Percentiles rank a stretch among this genome's conserved stretches.
phyloP scores from a whole-genome alignment of 2,113 vertebrate genomes.

The Siphamia tubifer region DNA sequence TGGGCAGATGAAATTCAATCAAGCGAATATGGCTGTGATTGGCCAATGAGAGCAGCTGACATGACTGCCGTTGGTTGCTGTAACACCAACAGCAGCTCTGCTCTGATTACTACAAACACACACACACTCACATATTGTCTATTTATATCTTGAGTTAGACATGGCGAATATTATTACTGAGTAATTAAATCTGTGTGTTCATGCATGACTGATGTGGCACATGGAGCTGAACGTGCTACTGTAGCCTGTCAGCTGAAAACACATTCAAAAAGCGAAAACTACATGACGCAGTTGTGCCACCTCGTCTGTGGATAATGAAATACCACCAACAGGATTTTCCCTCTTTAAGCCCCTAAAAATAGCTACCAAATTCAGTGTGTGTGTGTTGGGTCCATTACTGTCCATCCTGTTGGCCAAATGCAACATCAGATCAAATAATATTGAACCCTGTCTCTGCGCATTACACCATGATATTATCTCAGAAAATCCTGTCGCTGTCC shows the following conservation, averaged over 20 bases:
- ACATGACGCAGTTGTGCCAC: conserved; percentile 53
- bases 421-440: neutral
- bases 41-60: conserved; percentile 17
- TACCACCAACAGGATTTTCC: conserved; percentile 49
- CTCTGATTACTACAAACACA: conserved; percentile 37
- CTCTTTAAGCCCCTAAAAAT: conserved; percentile 50
- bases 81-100: conserved; percentile 21
- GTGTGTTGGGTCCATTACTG: neutral
- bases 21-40: conserved; percentile 9
- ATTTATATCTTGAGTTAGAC: conserved; percentile 40
- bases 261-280: neutral
- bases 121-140: conserved; percentile 12
- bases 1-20: conserved; percentile 31
- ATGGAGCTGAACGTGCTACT: conserved; percentile 54
- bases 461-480: neutral
- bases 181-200: conserved; percentile 73
- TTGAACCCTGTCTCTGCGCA: neutral
- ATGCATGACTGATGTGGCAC: conserved; percentile 59
- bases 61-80: neutral
- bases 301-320: conserved; percentile 49
- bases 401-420: neutral
- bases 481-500: too few species aligned
- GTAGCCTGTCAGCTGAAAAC: conserved; percentile 8
- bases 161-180: conserved; percentile 56
- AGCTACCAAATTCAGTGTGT: conserved; percentile 5